A percentile compares a stretch with the other conserved stretches of the same genome.
phyloP scores from a whole-genome alignment of 2,113 vertebrate genomes.

The Poeciliopsis prolifica region DNA sequence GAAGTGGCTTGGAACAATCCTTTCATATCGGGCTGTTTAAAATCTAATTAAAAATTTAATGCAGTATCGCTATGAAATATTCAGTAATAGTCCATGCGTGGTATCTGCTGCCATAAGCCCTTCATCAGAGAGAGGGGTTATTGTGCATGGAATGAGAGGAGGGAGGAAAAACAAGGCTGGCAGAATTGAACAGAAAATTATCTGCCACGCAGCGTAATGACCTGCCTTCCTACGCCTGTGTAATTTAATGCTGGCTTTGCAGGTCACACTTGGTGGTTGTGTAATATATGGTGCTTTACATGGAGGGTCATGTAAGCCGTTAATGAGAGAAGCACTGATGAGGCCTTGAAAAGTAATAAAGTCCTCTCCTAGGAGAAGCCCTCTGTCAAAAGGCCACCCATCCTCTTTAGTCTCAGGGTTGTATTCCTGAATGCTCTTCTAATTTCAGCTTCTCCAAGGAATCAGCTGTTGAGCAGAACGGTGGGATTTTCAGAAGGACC shows the following conservation, averaged over 20 bases:
- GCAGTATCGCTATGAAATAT: constrained; percentile 44
- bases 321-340: constrained; percentile 44
- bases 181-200: constrained; percentile 54
- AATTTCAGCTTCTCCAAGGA: not conserved
- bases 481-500: not conserved
- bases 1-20: constrained; percentile 28
- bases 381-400: not conserved
- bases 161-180: constrained; percentile 56
- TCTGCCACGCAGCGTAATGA: constrained; percentile 43
- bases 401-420: constrained; percentile 4
- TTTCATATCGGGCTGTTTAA: constrained; percentile 47
- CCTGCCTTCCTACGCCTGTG: constrained; percentile 47
- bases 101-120: constrained; percentile 31
- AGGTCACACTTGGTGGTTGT: constrained; percentile 32
- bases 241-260: constrained; percentile 42
- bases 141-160: constrained; percentile 67
- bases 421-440: not conserved
- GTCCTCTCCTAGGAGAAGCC: not conserved
- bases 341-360: constrained; percentile 42
- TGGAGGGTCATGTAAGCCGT: constrained; percentile 35
- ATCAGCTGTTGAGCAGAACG: not conserved
- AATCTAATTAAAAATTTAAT: constrained; percentile 62
- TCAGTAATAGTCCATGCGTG: constrained; percentile 39
- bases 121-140: constrained; percentile 48
- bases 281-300: constrained; percentile 40